These are phyloP conservation scores for Daktulosphaira vitifoliae DNA, from an alignment of 1,140 invertebrate species.

Conservation along the genomic window DNA sequence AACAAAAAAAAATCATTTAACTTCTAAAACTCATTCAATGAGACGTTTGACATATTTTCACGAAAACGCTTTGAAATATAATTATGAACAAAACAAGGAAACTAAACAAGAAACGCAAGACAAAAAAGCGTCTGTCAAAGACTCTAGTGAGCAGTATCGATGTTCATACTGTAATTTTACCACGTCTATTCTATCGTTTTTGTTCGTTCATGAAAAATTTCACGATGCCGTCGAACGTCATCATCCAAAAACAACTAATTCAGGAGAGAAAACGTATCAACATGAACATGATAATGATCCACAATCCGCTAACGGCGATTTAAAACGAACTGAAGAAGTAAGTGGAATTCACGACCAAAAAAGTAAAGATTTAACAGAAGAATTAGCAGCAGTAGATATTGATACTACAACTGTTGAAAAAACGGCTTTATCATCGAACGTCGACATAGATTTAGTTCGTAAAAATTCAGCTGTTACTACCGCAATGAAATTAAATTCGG, in stretches of 20 bases:
- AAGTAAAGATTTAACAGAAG: background rate
- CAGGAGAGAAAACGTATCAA: background rate
- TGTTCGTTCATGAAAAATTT: constrained; percentile 82
- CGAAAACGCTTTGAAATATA: too few relatives aligned
- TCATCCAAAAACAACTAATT: background rate
- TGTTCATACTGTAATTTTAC: constrained; percentile 82
- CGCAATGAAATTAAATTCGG: too few relatives aligned
- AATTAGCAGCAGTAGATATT: constrained; percentile 16
- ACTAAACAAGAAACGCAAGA: constrained; percentile 34
- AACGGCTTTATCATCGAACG: too few relatives aligned
- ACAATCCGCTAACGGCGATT: background rate
- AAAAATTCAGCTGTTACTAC: too few relatives aligned
- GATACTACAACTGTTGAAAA: too few relatives aligned
- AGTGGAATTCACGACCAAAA: background rate
- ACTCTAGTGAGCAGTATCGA: constrained; percentile 69
- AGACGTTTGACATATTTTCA: too few relatives aligned
- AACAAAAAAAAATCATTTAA: too few relatives aligned
- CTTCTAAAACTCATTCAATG: too few relatives aligned
- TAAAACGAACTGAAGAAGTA: background rate
- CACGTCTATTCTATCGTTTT: constrained; percentile 76
- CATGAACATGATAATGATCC: background rate
- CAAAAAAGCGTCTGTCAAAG: too few relatives aligned
- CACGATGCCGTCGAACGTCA: constrained; percentile 44
- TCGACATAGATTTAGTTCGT: too few relatives aligned
- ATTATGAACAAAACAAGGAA: too few relatives aligned